phyloP scores from a whole-genome alignment of 1,140 invertebrate species.

The Drosophila lacertosa region DNA sequence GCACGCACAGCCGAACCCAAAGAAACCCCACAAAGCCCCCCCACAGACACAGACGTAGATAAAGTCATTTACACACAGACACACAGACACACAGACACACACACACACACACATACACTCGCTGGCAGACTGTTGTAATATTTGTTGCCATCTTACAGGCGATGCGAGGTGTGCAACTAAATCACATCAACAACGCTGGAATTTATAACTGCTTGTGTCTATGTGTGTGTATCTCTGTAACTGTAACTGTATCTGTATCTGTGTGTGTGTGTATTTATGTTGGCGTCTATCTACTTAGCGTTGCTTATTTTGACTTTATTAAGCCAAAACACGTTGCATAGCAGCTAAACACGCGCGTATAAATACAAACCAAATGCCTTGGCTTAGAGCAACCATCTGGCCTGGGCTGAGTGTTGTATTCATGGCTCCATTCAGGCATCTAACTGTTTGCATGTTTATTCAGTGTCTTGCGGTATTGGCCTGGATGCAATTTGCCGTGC shows the following conservation, averaged over 20 bases:
- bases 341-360: constrained; percentile 73
- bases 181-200: constrained; percentile 79
- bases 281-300: constrained; percentile 76
- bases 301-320: constrained; percentile 79
- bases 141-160: constrained; percentile 79
- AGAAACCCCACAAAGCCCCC: constrained; percentile 20
- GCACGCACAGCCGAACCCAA: constrained; percentile 64
- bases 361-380: constrained; percentile 51
- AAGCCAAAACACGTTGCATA: constrained; percentile 80
- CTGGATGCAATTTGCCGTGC: constrained; percentile 26
- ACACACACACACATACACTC: constrained; percentile 25
- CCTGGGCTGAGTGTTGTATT: neutral
- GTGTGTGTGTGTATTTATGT: constrained; percentile 64
- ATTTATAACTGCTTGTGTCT: constrained; percentile 73
- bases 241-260: constrained; percentile 9
- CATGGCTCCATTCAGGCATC: neutral
- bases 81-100: constrained; percentile 2
- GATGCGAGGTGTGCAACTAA: constrained; percentile 79
- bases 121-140: constrained; percentile 68
- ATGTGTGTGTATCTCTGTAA: constrained; percentile 23
- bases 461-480: constrained; percentile 25
- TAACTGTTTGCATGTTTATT: constrained; percentile 33
- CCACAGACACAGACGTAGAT: constrained; percentile 48
- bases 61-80: constrained; percentile 75
- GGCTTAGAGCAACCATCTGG: constrained; percentile 4